These are phyloP conservation scores for Hipparchia semele DNA, from an alignment of 2,888 invertebrate genomes.

Conservation along the genomic window DNA sequence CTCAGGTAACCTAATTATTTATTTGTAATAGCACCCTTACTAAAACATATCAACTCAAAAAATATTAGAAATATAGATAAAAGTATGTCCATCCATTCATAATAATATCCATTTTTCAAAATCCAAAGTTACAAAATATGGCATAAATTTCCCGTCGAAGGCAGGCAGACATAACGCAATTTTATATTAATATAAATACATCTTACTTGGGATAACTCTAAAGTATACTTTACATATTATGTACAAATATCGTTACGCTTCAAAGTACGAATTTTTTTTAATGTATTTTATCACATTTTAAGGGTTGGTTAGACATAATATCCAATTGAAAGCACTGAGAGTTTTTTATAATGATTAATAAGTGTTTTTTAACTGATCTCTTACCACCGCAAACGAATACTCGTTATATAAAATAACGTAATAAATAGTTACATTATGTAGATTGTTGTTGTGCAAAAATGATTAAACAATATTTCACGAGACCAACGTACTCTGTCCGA, in stretches of 20 bases:
- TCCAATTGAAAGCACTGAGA: conserved; percentile 51
- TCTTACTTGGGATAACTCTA: conserved; percentile 55
- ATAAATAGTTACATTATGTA: conserved; percentile 13
- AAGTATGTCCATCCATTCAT: too few relatives aligned
- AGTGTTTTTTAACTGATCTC: conserved; percentile 30
- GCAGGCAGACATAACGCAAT: conserved; percentile 49
- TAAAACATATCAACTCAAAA: too few relatives aligned
- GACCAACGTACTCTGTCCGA: too few relatives aligned
- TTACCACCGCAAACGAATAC: conserved; percentile 27
- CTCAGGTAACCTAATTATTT: too few relatives aligned
- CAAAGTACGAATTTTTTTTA: conserved; percentile 50
- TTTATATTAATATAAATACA: conserved; percentile 64
- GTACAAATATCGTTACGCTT: conserved; percentile 61
- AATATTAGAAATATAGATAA: too few relatives aligned
- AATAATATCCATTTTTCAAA: background rate
- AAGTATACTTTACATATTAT: conserved; percentile 72
- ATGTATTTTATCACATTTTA: conserved; percentile 60
- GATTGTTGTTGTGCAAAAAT: conserved; percentile 7
- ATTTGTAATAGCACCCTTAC: too few relatives aligned
- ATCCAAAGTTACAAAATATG: background rate
- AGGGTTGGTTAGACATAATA: conserved; percentile 50
- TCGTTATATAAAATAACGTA: conserved; percentile 26
- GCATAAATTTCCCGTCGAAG: conserved; percentile 55
- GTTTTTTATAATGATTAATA: conserved; percentile 31
- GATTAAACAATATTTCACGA: conserved; percentile 8